Evolutionary conservation across 23 tunicate genomes (phyloP), one percentile per base, ranked within the genome.

Genomic region (Ascidia mentula): DNA sequence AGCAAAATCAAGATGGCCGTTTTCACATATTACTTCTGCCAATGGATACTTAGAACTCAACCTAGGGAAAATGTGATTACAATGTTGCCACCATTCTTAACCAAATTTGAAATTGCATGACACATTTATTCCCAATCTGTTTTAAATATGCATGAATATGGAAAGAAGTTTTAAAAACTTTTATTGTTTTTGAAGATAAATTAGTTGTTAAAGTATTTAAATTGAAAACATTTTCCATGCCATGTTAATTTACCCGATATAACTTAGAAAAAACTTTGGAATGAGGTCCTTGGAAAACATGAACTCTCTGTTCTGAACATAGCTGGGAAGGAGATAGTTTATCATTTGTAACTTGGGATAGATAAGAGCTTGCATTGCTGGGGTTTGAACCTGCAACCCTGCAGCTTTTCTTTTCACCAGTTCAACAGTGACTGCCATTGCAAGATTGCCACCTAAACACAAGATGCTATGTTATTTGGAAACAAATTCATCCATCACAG

Each of bases 401-500:
- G 40, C 46, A 36, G 38, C n/a, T 18, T 86, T 61, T 45, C 77
- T 9, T 74, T 92, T 60, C 8, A 74, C 36, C 12, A 92, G 45
- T 36, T 45, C 82, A 17, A 92, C 39, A 35, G 87, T 77, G 6
- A 92, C 75, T 8, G 91, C 85, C 85, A 82, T 79, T 69, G 97
- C 97, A 12, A 92, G 77, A 69, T 92, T 92, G 34, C 97, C 97
- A 40, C 97, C 97, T 92, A 75, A 53, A n/a, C n/a, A n/a, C n/a
- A n/a, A n/a, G n/a, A n/a, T n/a, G n/a, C n/a, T n/a, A n/a, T n/a
- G n/a, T n/a, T n/a, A n/a, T n/a, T n/a, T n/a, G n/a, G n/a, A n/a
- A n/a, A n/a, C n/a, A n/a, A n/a, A n/a, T n/a, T n/a, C n/a, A n/a
- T n/a, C n/a, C n/a, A n/a, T n/a, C n/a, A n/a, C n/a, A n/a, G n/a